Percentiles rank a stretch among this genome's conserved stretches.
phyloP scores from a whole-genome alignment of 2,113 vertebrate species.

The Nettapus auritus region DNA sequence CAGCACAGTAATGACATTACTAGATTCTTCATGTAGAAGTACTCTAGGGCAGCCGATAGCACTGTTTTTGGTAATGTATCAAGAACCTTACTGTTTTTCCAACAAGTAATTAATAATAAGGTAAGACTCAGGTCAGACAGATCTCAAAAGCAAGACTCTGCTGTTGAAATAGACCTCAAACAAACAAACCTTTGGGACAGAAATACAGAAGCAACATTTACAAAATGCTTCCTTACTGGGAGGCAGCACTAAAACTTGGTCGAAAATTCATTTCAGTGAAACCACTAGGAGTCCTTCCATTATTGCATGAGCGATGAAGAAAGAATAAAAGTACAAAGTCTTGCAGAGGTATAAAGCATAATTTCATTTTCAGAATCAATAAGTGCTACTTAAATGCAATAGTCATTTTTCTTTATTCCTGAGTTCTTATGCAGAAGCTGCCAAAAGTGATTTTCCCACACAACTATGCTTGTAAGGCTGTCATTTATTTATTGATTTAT shows the following conservation, averaged over 20 bases:
- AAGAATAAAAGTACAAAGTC: background rate
- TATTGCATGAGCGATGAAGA: background rate
- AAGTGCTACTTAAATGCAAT: background rate
- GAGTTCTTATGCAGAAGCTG: background rate
- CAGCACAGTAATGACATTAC: background rate
- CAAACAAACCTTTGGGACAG: background rate
- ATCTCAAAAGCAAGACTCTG: background rate
- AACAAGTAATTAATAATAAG: background rate
- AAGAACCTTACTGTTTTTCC: background rate
- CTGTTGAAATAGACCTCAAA: background rate
- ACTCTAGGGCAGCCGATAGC: background rate
- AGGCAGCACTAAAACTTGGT: background rate
- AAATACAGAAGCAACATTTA: background rate
- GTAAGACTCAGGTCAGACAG: background rate
- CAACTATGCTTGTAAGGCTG: background rate
- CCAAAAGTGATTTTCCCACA: background rate
- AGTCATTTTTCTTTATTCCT: background rate
- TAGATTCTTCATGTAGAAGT: background rate
- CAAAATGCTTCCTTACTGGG: background rate
- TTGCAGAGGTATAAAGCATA: background rate
- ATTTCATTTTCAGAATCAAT: background rate
- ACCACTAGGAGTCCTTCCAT: background rate
- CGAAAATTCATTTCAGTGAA: background rate
- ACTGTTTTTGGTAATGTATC: background rate
- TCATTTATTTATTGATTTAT: background rate